Conservation (phyloP, 23 tunicate species). For the Ciona savignyi region DNA sequence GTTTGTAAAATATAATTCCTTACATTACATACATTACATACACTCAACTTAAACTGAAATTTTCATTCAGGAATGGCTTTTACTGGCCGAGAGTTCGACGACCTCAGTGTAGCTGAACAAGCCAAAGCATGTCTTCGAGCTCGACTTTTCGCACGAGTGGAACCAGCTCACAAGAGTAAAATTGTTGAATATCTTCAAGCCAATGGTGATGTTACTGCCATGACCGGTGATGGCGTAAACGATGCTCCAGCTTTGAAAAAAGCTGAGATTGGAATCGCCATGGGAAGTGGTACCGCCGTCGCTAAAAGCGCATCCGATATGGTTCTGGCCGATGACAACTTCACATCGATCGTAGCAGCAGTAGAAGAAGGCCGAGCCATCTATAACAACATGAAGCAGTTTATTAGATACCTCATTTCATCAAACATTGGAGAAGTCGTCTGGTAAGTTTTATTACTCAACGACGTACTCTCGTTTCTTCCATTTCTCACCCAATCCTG, state of each 20-base stretch:
- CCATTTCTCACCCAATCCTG: too few species aligned
- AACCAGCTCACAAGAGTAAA: constrained; percentile 96
- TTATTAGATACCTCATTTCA: constrained; percentile 90
- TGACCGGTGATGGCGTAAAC: constrained; percentile 99
- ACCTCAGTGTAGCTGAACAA: constrained; percentile 53
- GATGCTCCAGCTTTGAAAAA: constrained; percentile 98
- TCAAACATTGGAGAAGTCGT: constrained; percentile 99
- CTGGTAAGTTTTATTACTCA: too few species aligned
- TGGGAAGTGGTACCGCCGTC: constrained; percentile 99
- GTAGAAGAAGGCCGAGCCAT: constrained; percentile 99
- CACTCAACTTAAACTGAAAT: too few species aligned
- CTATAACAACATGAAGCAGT: constrained; percentile 98
- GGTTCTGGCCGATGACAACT: constrained; percentile 98
- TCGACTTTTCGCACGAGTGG: constrained; percentile 89
- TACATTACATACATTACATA: too few species aligned
- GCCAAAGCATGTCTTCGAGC: constrained; percentile 76
- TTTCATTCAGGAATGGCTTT: too few species aligned
- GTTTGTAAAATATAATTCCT: too few species aligned
- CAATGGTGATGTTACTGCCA: constrained; percentile 96
- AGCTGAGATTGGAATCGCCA: constrained; percentile 98
- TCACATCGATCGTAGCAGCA: constrained; percentile 96
- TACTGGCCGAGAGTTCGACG: constrained; percentile 97
- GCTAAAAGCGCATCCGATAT: constrained; percentile 96
- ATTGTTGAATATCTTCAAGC: constrained; percentile 91
- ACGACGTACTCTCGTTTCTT: too few species aligned